Percentiles rank a stretch among this genome's conserved stretches.
phyloP scores from a whole-genome alignment of 2,797 vertebrate species.

The Pantherophis alleghaniensis region DNA sequence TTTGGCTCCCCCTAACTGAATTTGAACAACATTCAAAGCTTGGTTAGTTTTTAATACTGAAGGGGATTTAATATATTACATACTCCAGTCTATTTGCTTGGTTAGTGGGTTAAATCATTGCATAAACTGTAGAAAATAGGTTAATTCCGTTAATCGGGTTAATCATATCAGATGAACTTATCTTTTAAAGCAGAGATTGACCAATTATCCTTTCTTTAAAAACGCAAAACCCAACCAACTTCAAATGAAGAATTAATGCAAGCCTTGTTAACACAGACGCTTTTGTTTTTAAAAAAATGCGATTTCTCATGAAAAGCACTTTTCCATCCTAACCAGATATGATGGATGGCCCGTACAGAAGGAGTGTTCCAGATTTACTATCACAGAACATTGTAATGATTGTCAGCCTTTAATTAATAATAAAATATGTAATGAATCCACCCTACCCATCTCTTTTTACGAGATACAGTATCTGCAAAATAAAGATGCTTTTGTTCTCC shows the following conservation, averaged over 20 bases:
- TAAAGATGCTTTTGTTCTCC: neutral
- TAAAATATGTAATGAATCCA: neutral
- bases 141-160: neutral
- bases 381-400: neutral
- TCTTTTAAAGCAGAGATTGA: neutral
- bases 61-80: neutral
- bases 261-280: neutral
- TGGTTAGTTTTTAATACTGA: neutral
- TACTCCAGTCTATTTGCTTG: neutral
- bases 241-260: neutral
- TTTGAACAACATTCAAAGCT: neutral
- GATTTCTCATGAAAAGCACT: neutral
- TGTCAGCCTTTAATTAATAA: constrained; percentile 7
- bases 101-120: neutral
- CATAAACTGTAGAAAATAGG: neutral
- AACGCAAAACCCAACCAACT: neutral
- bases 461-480: neutral
- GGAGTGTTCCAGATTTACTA: neutral
- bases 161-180: neutral
- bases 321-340: neutral
- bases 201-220: neutral
- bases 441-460: neutral
- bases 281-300: neutral
- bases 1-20: neutral
- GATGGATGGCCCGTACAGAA: neutral